Conservation (phyloP, 1,140 invertebrate genomes). For the Meloidogyne floridensis region DNA sequence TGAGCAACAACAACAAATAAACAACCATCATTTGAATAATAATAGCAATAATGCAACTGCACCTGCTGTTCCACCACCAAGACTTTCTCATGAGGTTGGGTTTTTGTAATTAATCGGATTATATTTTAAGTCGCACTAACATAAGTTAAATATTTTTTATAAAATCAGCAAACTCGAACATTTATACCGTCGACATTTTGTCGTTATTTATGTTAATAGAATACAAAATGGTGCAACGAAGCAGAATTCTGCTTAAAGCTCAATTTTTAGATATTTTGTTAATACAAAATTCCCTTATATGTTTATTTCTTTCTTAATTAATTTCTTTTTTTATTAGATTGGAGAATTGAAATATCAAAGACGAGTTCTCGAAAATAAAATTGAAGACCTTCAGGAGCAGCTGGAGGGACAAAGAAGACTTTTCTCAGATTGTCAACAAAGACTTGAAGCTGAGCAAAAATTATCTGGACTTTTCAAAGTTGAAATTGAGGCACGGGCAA, state of each 20-base stretch:
- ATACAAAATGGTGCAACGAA: too few species aligned
- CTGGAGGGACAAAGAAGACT: neutral
- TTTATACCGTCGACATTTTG: too few species aligned
- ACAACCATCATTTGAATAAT: neutral
- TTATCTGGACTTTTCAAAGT: constrained; percentile 38
- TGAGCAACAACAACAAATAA: constrained; percentile 4
- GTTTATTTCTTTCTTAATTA: neutral
- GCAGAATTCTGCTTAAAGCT: too few species aligned
- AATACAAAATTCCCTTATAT: too few species aligned
- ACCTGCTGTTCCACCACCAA: neutral
- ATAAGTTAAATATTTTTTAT: too few species aligned
- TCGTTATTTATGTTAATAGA: too few species aligned
- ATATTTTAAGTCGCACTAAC: too few species aligned
- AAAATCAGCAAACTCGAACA: too few species aligned
- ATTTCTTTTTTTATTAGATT: neutral
- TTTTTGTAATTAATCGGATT: neutral
- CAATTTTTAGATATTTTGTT: too few species aligned
- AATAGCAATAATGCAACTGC: neutral
- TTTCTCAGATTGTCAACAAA: constrained; percentile 5
- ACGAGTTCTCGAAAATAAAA: constrained; percentile 23
- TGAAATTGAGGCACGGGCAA: constrained; percentile 38
- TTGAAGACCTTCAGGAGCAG: constrained; percentile 21
- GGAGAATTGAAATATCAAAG: constrained; percentile 38
- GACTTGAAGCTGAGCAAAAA: constrained; percentile 34
- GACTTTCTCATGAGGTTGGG: constrained; percentile 20